These are phyloP conservation scores for Tor tambroides DNA, from an alignment of 2,113 vertebrate genomes.

Conservation along the genomic window DNA sequence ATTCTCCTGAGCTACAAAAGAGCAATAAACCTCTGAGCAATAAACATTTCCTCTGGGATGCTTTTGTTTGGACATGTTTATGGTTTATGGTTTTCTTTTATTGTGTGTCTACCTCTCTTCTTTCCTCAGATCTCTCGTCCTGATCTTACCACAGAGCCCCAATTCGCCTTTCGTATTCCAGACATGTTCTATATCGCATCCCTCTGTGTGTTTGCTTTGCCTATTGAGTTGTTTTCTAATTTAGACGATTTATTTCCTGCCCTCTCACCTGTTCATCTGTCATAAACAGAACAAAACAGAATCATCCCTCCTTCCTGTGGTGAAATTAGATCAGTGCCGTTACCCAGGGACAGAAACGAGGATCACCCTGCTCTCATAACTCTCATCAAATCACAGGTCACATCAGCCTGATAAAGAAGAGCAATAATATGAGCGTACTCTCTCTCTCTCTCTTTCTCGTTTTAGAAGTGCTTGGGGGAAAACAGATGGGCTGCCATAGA, in stretches of 20 bases:
- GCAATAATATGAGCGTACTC: neutral
- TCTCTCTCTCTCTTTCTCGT: neutral
- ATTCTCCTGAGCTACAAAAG: neutral
- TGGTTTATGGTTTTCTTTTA: neutral
- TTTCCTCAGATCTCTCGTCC: neutral
- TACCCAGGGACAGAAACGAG: slow-evolving; percentile 23
- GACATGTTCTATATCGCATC: neutral
- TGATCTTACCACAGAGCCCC: neutral
- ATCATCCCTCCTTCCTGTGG: slow-evolving; percentile 40
- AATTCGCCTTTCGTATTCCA: neutral
- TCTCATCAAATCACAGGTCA: slow-evolving; percentile 23
- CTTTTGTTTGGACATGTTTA: neutral
- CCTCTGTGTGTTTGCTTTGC: neutral
- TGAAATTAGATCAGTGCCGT: slow-evolving; percentile 63
- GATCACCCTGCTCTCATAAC: slow-evolving; percentile 23
- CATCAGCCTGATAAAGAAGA: slow-evolving; percentile 24
- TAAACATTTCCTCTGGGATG: neutral
- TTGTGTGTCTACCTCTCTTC: neutral
- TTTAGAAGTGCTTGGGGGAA: neutral
- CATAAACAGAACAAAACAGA: slow-evolving; percentile 8
- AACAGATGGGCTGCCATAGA: slow-evolving; percentile 24
- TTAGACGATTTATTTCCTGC: slow-evolving; percentile 33
- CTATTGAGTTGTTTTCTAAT: slow-evolving; percentile 26
- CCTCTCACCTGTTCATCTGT: slow-evolving; percentile 28
- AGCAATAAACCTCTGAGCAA: neutral